Base-by-base conservation (phyloP, 64 coral and sea anemone genomes). In the Stichodactyla mertensii region DNA sequence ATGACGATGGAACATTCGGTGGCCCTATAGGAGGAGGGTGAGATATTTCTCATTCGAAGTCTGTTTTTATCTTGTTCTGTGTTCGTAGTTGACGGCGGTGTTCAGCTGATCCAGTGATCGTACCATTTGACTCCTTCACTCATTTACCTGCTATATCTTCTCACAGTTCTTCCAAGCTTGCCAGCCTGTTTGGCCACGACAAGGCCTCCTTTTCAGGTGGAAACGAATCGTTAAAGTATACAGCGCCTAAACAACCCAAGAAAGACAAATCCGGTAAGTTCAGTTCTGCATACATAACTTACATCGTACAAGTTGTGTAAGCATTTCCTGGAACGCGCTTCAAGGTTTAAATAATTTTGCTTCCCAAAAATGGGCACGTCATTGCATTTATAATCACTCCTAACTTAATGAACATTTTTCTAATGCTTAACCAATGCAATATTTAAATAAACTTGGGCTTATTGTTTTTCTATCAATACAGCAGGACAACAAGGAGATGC, bases 141-240 rank as follows among this genome's bases (percentile, higher is more conserved):
- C 10, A 11, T 84, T 55, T 28, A 26, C 4, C 22, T 84, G n/a
- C 15, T 55, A 69, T 11, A 8, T 84, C 20, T 19, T 80, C 14
- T 20, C 77, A 92, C 80, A 96, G 94, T 54, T 87, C 94, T 27
- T 99, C 97, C 0, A 99, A 95, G 69, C 86, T 99, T 9, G 93
- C 97, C 4, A 94, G 89, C 28, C 64, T 99, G 26, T 99, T 99
- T 86, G 97, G 97, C 16, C 93, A 92, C 57, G 93, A 99, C 70
- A 91, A 77, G 55, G 97, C 93, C 10, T 94, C 97, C 20, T 95
- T 95, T 69, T 53, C 93, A 64, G 91, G 92, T 77, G 92, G 92
- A 5, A 99, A 95, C 86, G 97, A 99, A 80, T 99, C 97, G 8
- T 80, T 99, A 69, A 99, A 93, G 14, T 99, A 99, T 82, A 99